A percentile compares a stretch with the other conserved stretches of the same genome.
These are phyloP conservation scores for Machimus rusticus DNA, from an alignment of 2,888 invertebrate species.

Conservation along the genomic window DNA sequence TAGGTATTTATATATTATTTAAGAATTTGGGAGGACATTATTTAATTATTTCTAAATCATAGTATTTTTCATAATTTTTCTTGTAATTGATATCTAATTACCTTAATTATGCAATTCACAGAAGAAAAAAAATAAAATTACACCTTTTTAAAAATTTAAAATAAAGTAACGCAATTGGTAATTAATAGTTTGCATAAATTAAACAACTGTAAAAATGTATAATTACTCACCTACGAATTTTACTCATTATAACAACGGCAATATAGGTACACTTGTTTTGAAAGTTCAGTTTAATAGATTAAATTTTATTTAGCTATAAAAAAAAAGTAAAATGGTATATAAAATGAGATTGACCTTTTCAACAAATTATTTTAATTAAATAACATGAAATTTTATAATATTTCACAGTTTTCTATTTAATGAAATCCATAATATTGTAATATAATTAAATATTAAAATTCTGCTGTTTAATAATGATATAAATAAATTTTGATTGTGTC, in stretches of 20 bases:
- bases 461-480: not conserved
- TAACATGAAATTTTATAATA: not conserved
- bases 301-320: not conserved
- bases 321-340: not conserved
- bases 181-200: not conserved
- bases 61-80: not conserved
- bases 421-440: too few relatives aligned
- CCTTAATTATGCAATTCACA: not conserved
- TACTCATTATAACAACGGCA: not conserved
- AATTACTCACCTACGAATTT: not conserved
- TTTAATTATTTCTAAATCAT: too few relatives aligned
- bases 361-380: not conserved
- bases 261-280: not conserved
- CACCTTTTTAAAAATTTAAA: not conserved
- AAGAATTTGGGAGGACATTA: too few relatives aligned
- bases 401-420: too few relatives aligned
- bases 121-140: not conserved
- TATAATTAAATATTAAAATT: not conserved
- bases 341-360: not conserved
- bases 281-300: not conserved
- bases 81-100: not conserved
- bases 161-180: not conserved
- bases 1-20: too few relatives aligned
- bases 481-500: not conserved
- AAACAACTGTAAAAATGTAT: not conserved